Percentiles rank a stretch among this genome's conserved stretches.
These are phyloP conservation scores for Agonopterix heracliana DNA, from an alignment of 2,888 invertebrate genomes.

Conservation along the genomic window DNA sequence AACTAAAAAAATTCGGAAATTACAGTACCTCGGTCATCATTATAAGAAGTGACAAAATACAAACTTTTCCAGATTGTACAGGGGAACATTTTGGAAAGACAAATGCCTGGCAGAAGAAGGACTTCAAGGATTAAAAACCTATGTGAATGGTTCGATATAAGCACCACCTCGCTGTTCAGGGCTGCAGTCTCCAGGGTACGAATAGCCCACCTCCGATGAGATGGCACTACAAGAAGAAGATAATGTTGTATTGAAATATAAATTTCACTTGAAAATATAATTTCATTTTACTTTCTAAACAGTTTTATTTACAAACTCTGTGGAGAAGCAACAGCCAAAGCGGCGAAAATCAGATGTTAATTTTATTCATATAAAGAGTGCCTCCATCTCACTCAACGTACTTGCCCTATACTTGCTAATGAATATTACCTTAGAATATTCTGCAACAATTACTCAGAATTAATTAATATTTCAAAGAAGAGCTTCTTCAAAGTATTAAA, in stretches of 20 bases:
- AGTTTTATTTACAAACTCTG: constrained; percentile 8
- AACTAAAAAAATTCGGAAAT: too few relatives aligned
- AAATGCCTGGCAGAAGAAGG: too few relatives aligned
- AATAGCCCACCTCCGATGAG: too few relatives aligned
- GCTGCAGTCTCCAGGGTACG: too few relatives aligned
- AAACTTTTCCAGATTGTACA: too few relatives aligned
- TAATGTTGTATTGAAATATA: not conserved
- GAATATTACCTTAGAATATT: constrained; percentile 6
- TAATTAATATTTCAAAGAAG: constrained; percentile 6
- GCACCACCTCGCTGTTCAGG: too few relatives aligned
- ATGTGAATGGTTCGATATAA: too few relatives aligned
- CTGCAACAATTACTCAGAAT: constrained; percentile 5
- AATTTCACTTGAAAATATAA: not conserved
- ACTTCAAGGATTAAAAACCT: too few relatives aligned
- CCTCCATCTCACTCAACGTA: constrained; percentile 2
- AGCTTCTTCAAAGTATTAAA: not conserved
- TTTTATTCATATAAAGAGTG: constrained; percentile 16
- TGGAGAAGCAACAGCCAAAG: constrained; percentile 1
- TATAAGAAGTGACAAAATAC: too few relatives aligned
- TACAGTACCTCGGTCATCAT: too few relatives aligned
- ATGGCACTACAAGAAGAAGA: not conserved
- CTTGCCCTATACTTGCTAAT: constrained; percentile 10
- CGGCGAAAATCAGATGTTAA: constrained; percentile 13
- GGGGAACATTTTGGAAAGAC: too few relatives aligned
- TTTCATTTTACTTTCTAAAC: constrained; percentile 1